These are phyloP conservation scores for Episyrphus balteatus DNA, from an alignment of 1,140 invertebrate genomes.

Conservation along the genomic window DNA sequence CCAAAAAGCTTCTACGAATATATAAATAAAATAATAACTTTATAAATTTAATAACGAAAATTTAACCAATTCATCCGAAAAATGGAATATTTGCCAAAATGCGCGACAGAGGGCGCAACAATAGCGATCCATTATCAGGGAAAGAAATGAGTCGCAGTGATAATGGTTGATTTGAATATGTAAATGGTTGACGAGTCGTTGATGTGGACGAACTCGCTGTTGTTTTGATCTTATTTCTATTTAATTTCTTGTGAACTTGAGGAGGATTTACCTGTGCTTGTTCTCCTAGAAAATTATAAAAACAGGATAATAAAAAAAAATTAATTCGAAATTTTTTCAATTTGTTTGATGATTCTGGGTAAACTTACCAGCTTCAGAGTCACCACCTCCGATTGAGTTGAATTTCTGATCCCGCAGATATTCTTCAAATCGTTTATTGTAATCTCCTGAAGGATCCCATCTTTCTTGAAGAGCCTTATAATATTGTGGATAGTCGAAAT, in stretches of 20 bases:
- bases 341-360: neutral
- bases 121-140: neutral
- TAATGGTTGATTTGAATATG: no score
- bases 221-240: neutral
- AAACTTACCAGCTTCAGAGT: neutral
- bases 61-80: no score
- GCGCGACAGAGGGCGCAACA: neutral
- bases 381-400: constrained; percentile 23
- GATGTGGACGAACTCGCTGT: no score
- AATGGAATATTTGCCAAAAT: no score
- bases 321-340: neutral
- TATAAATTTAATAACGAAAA: no score
- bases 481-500: constrained; percentile 45
- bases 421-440: constrained; percentile 39
- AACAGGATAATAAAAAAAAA: neutral
- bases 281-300: neutral
- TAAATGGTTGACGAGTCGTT: no score
- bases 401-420: constrained; percentile 38
- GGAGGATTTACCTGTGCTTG: neutral
- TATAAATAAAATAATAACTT: no score
- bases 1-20: no score
- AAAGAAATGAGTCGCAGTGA: neutral
- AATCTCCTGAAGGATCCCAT: constrained; percentile 50
- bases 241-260: neutral
- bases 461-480: constrained; percentile 42